phyloP scores from a whole-genome alignment of 2,113 vertebrate genomes.

The Copsychus sechellarum region DNA sequence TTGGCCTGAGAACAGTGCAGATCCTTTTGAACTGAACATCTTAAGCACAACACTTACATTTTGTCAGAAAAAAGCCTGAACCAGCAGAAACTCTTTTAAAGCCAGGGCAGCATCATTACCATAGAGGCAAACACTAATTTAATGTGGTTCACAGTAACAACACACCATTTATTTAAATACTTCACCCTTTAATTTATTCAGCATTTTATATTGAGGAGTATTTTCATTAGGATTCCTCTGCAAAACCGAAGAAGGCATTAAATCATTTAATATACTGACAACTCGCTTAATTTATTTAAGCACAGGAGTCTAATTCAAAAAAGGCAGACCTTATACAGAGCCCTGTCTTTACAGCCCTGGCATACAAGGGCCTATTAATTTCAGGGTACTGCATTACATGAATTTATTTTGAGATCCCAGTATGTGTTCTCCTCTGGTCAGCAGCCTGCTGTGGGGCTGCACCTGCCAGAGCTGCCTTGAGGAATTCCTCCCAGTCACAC shows the following conservation, averaged over 20 bases:
- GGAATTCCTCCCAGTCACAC: not conserved
- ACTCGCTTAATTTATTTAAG: conserved; percentile 63
- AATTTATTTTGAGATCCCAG: not conserved
- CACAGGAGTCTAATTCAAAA: conserved; percentile 41
- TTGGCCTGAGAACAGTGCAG: not conserved
- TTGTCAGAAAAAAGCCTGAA: conserved; percentile 34
- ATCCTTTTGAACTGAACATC: not conserved
- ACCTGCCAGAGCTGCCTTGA: not conserved
- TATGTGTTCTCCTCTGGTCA: not conserved
- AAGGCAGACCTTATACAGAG: conserved; percentile 11
- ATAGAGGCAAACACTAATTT: conserved; percentile 31
- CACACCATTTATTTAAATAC: conserved; percentile 42
- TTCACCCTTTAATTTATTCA: conserved; percentile 61
- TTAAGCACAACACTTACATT: not conserved
- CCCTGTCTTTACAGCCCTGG: not conserved
- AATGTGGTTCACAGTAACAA: conserved; percentile 36
- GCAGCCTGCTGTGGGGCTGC: not conserved
- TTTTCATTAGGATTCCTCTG: conserved; percentile 63
- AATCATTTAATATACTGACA: conserved; percentile 60
- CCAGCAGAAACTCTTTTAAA: conserved; percentile 22
- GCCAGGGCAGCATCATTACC: conserved; percentile 17
- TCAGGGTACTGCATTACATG: not conserved
- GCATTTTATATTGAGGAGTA: conserved; percentile 41
- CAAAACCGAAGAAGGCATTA: conserved; percentile 45
- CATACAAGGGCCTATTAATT: conserved; percentile 3